Conservation (phyloP, 2,797 vertebrate species). For the Tapirus indicus region DNA sequence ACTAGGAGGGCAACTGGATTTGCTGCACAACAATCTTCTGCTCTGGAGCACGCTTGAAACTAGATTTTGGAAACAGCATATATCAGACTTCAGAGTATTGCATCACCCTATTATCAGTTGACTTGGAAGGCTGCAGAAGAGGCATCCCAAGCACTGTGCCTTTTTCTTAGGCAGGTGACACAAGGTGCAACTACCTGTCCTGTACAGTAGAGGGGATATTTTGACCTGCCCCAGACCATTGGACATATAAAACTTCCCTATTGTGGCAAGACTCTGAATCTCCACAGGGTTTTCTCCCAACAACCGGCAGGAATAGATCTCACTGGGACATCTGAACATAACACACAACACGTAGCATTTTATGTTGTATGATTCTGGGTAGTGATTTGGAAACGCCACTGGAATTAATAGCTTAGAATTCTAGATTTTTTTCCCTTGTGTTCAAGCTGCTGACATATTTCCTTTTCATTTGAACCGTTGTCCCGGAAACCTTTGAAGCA, state of each 20-base stretch:
- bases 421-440: not conserved
- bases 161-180: not conserved
- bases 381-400: not conserved
- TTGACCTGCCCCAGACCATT: not conserved
- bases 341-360: rapidly evolving
- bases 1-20: too few relatives aligned
- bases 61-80: not conserved
- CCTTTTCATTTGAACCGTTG: not conserved
- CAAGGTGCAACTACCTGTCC: not conserved
- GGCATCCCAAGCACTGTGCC: not conserved
- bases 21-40: not conserved
- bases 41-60: not conserved
- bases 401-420: not conserved
- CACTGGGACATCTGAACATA: not conserved
- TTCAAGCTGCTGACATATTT: not conserved
- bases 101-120: not conserved
- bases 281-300: not conserved
- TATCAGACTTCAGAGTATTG: not conserved
- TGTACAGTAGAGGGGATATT: not conserved
- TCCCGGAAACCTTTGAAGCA: constrained; percentile 40
- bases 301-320: not conserved
- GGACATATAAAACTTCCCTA: not conserved
- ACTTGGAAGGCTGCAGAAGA: too few relatives aligned
- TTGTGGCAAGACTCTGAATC: not conserved
- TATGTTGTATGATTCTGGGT: not conserved